phyloP scores from a whole-genome alignment of 1,140 invertebrate genomes.

The Drosophila oshimai region DNA sequence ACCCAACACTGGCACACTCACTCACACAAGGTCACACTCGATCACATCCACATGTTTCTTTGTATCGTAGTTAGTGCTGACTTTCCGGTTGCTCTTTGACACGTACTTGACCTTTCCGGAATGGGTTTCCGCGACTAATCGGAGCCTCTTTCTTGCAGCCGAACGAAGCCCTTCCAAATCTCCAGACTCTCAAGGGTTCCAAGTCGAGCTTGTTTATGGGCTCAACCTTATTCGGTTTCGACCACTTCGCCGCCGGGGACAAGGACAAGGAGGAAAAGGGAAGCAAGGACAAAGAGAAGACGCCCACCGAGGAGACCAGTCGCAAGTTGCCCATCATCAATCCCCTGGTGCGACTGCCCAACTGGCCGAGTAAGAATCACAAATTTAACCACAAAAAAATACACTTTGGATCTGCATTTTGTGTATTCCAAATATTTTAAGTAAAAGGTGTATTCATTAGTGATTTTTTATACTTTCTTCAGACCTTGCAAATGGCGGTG shows the following conservation, averaged over 20 bases:
- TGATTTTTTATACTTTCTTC: neutral
- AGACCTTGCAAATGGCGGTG: conserved; percentile 87
- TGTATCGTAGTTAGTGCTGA: conserved; percentile 79
- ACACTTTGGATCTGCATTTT: too few species aligned
- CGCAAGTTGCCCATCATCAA: conserved; percentile 95
- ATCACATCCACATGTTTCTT: conserved; percentile 64
- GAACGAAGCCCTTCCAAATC: conserved; percentile 82
- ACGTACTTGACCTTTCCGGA: conserved; percentile 22
- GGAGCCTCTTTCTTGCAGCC: conserved; percentile 78
- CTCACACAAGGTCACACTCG: conserved; percentile 26
- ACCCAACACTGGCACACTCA: conserved; percentile 45
- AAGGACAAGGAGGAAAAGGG: conserved; percentile 65
- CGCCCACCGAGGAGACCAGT: conserved; percentile 83
- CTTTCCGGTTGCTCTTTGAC: conserved; percentile 77
- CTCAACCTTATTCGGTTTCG: conserved; percentile 74
- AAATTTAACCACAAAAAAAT: too few species aligned
- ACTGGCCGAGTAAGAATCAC: conserved; percentile 91
- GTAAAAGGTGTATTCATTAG: neutral
- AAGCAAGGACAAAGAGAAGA: conserved; percentile 76
- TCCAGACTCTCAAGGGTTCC: conserved; percentile 85
- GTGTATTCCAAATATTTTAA: too few species aligned
- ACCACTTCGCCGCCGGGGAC: conserved; percentile 44
- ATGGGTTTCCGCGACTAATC: conserved; percentile 31
- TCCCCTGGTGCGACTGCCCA: conserved; percentile 91
- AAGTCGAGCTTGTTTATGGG: conserved; percentile 83